A percentile compares a stretch with the other conserved stretches of the same genome.
phyloP scores from a whole-genome alignment of 1,140 invertebrate species.

The Octopus bimaculoides region DNA sequence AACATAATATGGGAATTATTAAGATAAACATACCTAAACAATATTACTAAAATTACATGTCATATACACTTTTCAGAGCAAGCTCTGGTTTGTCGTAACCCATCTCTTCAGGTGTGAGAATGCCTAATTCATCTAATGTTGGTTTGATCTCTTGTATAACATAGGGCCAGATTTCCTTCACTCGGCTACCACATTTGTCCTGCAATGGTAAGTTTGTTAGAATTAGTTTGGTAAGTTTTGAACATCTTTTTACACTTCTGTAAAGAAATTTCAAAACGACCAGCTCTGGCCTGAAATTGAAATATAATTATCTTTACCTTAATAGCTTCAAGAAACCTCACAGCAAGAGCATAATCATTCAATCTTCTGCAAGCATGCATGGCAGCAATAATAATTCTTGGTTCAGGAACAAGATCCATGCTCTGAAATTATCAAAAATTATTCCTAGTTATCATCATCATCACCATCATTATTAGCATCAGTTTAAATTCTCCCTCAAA shows the following conservation, averaged over 20 bases:
- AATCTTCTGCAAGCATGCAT: slow-evolving; percentile 86
- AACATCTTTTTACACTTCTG: too few species aligned
- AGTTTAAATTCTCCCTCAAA: neutral
- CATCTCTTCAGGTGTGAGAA: slow-evolving; percentile 91
- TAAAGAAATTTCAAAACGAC: neutral
- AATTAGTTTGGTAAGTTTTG: neutral
- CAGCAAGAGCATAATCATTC: slow-evolving; percentile 89
- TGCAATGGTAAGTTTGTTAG: slow-evolving; percentile 27
- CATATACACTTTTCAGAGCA: slow-evolving; percentile 31
- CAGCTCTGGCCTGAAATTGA: neutral
- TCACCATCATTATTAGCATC: neutral
- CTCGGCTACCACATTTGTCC: slow-evolving; percentile 80
- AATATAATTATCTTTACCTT: slow-evolving; percentile 60
- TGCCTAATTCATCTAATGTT: slow-evolving; percentile 88
- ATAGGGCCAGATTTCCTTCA: slow-evolving; percentile 85
- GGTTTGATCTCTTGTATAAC: slow-evolving; percentile 90
- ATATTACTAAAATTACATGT: slow-evolving; percentile 26
- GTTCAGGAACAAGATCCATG: slow-evolving; percentile 93
- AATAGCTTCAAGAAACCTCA: slow-evolving; percentile 88
- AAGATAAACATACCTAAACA: too few species aligned
- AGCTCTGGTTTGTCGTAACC: slow-evolving; percentile 98
- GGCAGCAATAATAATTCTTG: slow-evolving; percentile 87
- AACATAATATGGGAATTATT: too few species aligned
- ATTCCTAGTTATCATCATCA: neutral
- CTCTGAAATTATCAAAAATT: slow-evolving; percentile 59